Evolutionary conservation across 1,140 invertebrate genomes (phyloP).

Genomic region (Caenorhabditis briggsae): DNA sequence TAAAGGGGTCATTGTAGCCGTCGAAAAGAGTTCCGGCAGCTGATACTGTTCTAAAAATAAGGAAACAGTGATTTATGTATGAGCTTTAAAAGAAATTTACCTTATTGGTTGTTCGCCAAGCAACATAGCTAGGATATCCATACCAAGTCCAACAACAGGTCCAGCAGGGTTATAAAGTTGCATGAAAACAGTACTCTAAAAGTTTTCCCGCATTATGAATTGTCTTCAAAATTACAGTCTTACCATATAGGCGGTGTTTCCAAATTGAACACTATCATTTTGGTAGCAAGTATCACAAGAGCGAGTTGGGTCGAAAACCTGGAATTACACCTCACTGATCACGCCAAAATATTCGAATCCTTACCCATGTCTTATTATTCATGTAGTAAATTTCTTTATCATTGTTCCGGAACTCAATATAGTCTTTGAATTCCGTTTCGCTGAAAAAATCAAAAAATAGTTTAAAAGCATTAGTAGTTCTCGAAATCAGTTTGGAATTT

Average conservation of each 20-base stretch:
- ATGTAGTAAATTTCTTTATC: conserved; percentile 50
- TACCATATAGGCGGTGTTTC: conserved; percentile 65
- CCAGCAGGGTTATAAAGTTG: background rate
- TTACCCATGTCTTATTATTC: conserved; percentile 63
- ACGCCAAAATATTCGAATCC: background rate
- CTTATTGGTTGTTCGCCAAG: conserved; percentile 63
- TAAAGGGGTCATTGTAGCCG: conserved; percentile 59
- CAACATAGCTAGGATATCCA: conserved; percentile 27
- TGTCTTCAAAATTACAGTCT: background rate
- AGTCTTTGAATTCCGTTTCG: conserved; percentile 60
- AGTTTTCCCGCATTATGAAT: background rate
- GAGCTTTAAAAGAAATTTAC: background rate
- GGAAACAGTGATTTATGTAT: background rate
- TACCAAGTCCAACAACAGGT: background rate
- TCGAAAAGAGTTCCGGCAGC: conserved; percentile 60
- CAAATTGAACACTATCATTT: conserved; percentile 45
- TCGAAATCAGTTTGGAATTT: background rate
- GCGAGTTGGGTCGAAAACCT: conserved; percentile 44
- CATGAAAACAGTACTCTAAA: conserved; percentile 46
- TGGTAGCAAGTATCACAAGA: conserved; percentile 50
- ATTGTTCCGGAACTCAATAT: conserved; percentile 45
- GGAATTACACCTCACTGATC: background rate
- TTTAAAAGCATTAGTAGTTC: conserved; percentile 18
- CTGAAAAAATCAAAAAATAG: conserved; percentile 40
- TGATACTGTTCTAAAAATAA: conserved; percentile 54